Percentiles rank a stretch among this genome's conserved stretches.
phyloP scores from a whole-genome alignment of 2,888 invertebrate species.

The Empis stercorea region DNA sequence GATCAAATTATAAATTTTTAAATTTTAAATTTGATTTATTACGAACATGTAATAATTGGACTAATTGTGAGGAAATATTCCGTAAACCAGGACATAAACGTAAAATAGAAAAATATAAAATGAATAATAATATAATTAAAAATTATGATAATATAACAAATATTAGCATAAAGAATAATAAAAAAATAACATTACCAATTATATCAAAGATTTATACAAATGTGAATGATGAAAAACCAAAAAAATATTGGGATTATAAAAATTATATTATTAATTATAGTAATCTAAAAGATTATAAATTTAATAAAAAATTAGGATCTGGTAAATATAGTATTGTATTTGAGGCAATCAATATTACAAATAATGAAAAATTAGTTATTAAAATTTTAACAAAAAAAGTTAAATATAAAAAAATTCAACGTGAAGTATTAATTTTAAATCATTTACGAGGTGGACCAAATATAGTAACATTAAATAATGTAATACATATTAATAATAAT shows the following conservation, averaged over 20 bases:
- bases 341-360: constrained; percentile 91
- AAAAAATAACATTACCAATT: constrained; percentile 69
- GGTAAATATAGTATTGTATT: constrained; percentile 99
- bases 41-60: too few species aligned
- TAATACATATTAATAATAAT: constrained; percentile 52
- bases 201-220: constrained; percentile 92
- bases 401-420: constrained; percentile 64
- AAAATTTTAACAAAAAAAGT: constrained; percentile 83
- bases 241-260: constrained; percentile 99
- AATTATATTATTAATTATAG: constrained; percentile 94
- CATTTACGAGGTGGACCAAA: constrained; percentile 95
- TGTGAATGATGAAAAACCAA: constrained; percentile 88
- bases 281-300: constrained; percentile 95
- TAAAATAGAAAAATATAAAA: too few species aligned
- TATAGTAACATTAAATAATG: constrained; percentile 89
- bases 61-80: too few species aligned
- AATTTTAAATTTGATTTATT: too few species aligned
- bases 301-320: constrained; percentile 89
- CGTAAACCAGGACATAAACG: too few species aligned
- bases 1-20: too few species aligned
- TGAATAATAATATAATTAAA: too few species aligned
- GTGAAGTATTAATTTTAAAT: constrained; percentile 97
- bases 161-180: too few species aligned
- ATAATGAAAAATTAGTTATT: constrained; percentile 96
- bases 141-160: too few species aligned